Evolutionary conservation across 2,797 vertebrate genomes (phyloP), one percentile per base, ranked within the genome.

Genomic region (Anguilla megastoma): DNA sequence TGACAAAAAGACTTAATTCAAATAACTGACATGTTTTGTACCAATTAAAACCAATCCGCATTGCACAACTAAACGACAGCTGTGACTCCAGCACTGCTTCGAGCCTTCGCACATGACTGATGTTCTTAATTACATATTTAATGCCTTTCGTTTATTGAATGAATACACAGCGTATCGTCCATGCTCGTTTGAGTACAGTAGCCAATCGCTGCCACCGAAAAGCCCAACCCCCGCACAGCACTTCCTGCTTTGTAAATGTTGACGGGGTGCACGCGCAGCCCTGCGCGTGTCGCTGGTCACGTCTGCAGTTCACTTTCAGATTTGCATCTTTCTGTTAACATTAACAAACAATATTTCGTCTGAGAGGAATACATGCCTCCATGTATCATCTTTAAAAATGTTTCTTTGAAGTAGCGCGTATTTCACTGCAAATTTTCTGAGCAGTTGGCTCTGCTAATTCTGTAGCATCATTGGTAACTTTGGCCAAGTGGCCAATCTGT

Each of bases 161-260:
- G 27, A 27, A 10, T 71, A 30, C 2, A 16, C 69, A 33, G 69
- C 69, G 69, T 71, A 21, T 63, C 7, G 69, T 14, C 0, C n/a
- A 27, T 71, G 69, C 8, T 1, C 66, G 6, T 30, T 10, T 76
- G 30, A 33, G n/a, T 69, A 24, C 60, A 33, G 30, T 8, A 74
- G 30, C 89, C 89, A 88, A 88, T 89, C 71, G 85, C 58, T 58
- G 60, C 2, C 60, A 6, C 0, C 2, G 79, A 48, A n/a, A n/a
- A 24, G 52, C 27, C n/a, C 79, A 2, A 48, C 79, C 41, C 27
- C 8, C 12, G 12, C 18, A 41, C 89, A 66, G 30, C 41, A 86
- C 85, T 82, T 88, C 88, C 88, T 8, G 52, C 30, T 52, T 33
- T 52, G n/a, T 12, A 54, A 5, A 74, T 50, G n/a, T 2, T 52